Base-by-base conservation (phyloP, 2,797 vertebrate genomes). In the Danio albolineatus region DNA sequence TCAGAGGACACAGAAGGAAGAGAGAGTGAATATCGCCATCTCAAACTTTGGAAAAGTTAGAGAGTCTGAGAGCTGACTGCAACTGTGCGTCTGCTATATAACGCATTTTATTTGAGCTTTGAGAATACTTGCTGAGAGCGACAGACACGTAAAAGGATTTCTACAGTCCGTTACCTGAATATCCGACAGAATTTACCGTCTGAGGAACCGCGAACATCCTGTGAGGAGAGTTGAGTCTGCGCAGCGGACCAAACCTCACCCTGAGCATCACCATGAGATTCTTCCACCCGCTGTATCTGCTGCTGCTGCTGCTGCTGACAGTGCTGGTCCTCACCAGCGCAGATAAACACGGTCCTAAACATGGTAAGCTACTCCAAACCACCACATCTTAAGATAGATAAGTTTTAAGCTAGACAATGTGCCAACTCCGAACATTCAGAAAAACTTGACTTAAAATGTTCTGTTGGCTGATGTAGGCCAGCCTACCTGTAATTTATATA, bases 221-320 rank as follows among this genome's bases (percentile, higher is more conserved):
- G 28, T 17, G 46, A 57, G 57, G 67, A 65, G 14, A 19, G 56
- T 19, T 7, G 4, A 1, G 43, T 79, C 76, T 59, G 70, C 39
- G 7, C 49, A 41, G 62, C 17, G 71, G 61, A 21, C 46, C 61
- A 28, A 41, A 13, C 59, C 51, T 16, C n/a, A 28, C 19, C 0
- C 56, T 9, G 53, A 85, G 73, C 84, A 67, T 70, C 80, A 81
- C 13, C 83, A 94, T 94, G 93, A 93, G 82, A 86, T 79, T 92
- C 86, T 91, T 94, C 85, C 92, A 87, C 83, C 85, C 92, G 79
- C 39, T 94, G 17, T 91, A 90, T 85, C 80, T 93, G 73, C 81
- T 94, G 8, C 76, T 93, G 82, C 86, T 94, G 81, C 85, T 28
- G 28, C 85, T 94, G 0, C 67, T 81, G 1, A 86, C 88, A 10